Evolutionary conservation across 2,113 vertebrate genomes (phyloP).

Genomic region (Lepisosteus osseus): DNA sequence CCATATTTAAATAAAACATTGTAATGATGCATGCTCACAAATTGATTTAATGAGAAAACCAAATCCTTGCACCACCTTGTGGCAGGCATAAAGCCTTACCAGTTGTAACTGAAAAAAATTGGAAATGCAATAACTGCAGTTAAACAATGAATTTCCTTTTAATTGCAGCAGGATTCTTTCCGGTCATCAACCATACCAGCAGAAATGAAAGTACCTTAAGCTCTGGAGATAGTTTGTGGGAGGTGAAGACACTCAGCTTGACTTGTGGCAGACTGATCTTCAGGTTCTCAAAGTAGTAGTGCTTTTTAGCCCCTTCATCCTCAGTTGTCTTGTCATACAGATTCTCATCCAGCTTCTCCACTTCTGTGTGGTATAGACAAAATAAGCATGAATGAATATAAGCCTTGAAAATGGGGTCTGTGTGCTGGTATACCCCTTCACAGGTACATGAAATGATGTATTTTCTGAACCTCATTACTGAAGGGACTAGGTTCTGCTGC

Average conservation of each 20-base stretch:
- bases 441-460: no score
- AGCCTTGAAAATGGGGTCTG: no score
- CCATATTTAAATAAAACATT: no score
- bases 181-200: no score
- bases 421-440: no score
- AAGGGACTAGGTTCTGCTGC: no score
- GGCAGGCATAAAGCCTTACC: slow-evolving; percentile 11
- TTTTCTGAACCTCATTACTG: no score
- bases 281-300: slow-evolving; percentile 96
- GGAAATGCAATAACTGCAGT: neutral
- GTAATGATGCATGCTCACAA: no score
- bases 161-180: neutral
- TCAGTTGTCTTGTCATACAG: slow-evolving; percentile 79
- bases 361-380: slow-evolving; percentile 61
- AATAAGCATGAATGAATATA: no score
- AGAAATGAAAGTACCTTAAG: slow-evolving; percentile 76
- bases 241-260: slow-evolving; percentile 94
- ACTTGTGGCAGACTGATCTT: slow-evolving; percentile 96
- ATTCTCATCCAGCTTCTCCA: slow-evolving; percentile 90
- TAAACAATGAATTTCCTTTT: no score
- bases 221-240: slow-evolving; percentile 87
- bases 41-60: neutral
- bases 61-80: slow-evolving; percentile 17
- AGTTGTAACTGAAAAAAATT: neutral
- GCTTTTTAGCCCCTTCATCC: slow-evolving; percentile 64